A percentile compares a stretch with the other conserved stretches of the same genome.
phyloP scores from a whole-genome alignment of 2,113 vertebrate genomes.

The Brachypteracias leptosomus region DNA sequence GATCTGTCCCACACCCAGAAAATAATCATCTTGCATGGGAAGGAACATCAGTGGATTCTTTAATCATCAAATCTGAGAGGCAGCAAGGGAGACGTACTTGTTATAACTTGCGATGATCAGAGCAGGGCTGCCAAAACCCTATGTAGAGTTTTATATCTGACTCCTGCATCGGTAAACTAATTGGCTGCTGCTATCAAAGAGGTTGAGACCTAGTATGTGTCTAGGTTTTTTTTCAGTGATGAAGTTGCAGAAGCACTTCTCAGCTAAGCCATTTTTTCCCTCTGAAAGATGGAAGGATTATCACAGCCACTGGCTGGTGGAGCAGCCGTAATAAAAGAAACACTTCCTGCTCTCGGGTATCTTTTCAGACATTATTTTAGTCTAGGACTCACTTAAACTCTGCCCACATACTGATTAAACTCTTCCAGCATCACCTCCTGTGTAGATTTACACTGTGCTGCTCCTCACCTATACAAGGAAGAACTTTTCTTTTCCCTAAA shows the following conservation, averaged over 20 bases:
- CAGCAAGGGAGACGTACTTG: neutral
- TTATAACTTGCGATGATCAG: conserved; percentile 12
- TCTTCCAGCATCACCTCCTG: neutral
- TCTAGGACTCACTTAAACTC: neutral
- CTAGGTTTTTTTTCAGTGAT: neutral
- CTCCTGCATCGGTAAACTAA: neutral
- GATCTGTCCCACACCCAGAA: conserved; percentile 33
- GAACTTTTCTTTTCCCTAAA: neutral
- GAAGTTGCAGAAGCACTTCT: neutral
- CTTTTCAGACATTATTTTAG: neutral
- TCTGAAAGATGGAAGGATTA: neutral
- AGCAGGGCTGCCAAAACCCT: neutral
- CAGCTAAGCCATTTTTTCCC: neutral
- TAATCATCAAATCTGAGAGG: neutral
- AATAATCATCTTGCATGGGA: neutral
- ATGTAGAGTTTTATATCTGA: neutral
- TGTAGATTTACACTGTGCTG: fast-evolving
- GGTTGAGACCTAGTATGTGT: neutral
- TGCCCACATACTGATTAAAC: neutral
- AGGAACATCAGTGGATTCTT: conserved; percentile 14
- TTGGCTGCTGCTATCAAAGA: neutral
- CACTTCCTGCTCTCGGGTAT: neutral
- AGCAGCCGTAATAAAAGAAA: neutral
- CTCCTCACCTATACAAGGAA: neutral
- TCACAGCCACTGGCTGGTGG: neutral